Base-by-base conservation (phyloP, 2,797 vertebrate genomes). In the Tragelaphus eurycerus region DNA sequence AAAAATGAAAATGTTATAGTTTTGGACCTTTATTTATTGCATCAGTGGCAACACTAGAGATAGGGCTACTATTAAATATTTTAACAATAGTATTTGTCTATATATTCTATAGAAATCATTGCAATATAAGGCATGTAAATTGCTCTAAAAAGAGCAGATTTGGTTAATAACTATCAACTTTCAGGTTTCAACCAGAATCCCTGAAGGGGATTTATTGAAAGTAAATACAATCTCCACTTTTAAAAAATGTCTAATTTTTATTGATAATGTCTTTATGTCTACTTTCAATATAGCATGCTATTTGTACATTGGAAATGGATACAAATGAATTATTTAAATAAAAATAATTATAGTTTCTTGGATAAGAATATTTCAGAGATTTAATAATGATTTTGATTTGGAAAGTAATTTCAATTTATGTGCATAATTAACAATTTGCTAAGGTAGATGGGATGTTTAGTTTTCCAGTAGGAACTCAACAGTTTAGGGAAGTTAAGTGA, bases 341-440 rank as follows among this genome's bases (percentile, higher is more conserved):
- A 93, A 89, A 95, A 85, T 86, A 90, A 87, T 84, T n/a, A 79
- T 21, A 2, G 1, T 55, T 84, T 93, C 38, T 93, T 95, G 54
- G 96, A 48, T 87, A 29, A 57, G 46, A 93, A 85, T 92, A 50
- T 93, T 95, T 64, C 14, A 96, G 34, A 86, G n/a, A 93, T 55
- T 87, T 90, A 84, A 88, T 85, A 87, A 95, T 55, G 54, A 93
- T 92, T 94, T 94, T 86, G 27, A 89, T 52, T 34, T 96, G 34
- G 90, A 90, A 48, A 90, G 38, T 71, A 57, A 21, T 95, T 95
- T 78, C 83, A 62, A 50, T 87, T 90, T 88, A 86, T 79, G 38
- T 88, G 52, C 6, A 71, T 43, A 67, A 21, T 23, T 12, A 81
- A 50, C 55, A 83, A 71, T 90, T 31, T 88, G 46, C 67, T 74